Percentiles rank a stretch among this genome's conserved stretches.
Evolutionary conservation across 2,797 vertebrate species (phyloP).

Genomic region (Notolabrus celidotus): DNA sequence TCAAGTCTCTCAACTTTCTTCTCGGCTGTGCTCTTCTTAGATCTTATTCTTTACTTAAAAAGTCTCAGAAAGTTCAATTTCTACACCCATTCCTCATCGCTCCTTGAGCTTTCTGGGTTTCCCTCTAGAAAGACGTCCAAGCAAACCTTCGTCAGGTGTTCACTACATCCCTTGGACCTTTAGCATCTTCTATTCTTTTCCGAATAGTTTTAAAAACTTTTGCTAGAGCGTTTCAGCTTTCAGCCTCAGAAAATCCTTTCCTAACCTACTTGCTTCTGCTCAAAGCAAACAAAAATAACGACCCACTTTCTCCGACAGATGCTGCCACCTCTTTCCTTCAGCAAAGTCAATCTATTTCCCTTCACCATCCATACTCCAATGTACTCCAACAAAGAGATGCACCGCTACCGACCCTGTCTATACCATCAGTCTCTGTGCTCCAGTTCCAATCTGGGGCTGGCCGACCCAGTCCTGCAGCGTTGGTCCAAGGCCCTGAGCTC

Average conservation of each 20-base stretch:
- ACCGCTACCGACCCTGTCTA: slow-evolving; percentile 1
- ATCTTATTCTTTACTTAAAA: slow-evolving; percentile 14
- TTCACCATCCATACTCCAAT: slow-evolving; percentile 9
- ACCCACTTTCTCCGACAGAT: neutral
- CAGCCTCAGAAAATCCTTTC: neutral
- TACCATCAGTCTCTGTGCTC: slow-evolving; percentile 7
- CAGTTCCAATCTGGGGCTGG: slow-evolving; percentile 12
- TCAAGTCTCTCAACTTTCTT: neutral
- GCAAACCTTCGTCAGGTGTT: neutral
- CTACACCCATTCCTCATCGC: neutral
- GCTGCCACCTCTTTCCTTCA: neutral
- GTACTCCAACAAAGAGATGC: neutral
- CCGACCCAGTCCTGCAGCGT: neutral
- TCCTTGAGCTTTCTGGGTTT: neutral
- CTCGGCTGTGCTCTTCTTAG: neutral
- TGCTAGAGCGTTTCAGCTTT: neutral
- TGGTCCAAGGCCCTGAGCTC: slow-evolving; percentile 31
- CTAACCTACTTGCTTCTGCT: neutral
- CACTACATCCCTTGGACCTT: neutral
- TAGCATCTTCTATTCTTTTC: neutral
- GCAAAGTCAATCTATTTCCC: slow-evolving; percentile 1
- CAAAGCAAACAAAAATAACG: neutral
- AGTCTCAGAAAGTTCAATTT: slow-evolving; percentile 15
- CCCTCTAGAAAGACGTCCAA: neutral
- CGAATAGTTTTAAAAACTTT: too few species aligned